These are phyloP conservation scores for Drosophila littoralis DNA, from an alignment of 1,140 invertebrate species.

Conservation along the genomic window DNA sequence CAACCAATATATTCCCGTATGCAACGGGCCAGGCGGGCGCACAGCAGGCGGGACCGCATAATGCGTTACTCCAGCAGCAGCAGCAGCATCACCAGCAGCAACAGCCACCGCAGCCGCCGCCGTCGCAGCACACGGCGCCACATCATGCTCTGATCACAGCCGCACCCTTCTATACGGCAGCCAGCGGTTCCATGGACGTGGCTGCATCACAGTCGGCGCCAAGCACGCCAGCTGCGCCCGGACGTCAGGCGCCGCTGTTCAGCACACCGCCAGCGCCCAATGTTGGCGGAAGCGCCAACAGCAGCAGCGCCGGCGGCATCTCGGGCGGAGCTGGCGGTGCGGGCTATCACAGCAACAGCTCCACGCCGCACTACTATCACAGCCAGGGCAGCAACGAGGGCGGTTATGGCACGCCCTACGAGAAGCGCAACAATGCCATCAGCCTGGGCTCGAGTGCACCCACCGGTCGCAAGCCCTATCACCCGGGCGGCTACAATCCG, in stretches of 20 bases:
- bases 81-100: conserved; percentile 38
- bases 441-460: conserved; percentile 11
- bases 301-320: conserved; percentile 20
- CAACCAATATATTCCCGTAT: conserved; percentile 82
- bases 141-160: conserved; percentile 76
- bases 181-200: conserved; percentile 44
- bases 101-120: conserved; percentile 39
- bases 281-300: conserved; percentile 26
- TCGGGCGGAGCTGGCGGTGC: conserved; percentile 11
- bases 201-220: conserved; percentile 76
- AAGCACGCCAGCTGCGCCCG: conserved; percentile 71
- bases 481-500: conserved; percentile 73
- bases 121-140: conserved; percentile 41
- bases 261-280: conserved; percentile 76
- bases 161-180: conserved; percentile 65
- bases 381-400: conserved; percentile 64
- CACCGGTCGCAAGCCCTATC: conserved; percentile 62
- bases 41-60: conserved; percentile 45
- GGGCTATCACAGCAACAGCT: conserved; percentile 76
- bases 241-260: conserved; percentile 77
- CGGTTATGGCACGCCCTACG: conserved; percentile 55
- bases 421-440: conserved; percentile 72
- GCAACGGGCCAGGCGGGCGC: conserved; percentile 52
- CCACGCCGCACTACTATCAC: conserved; percentile 74
- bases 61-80: conserved; percentile 18